These are phyloP conservation scores for Sciaenops ocellatus DNA, from an alignment of 2,797 vertebrate genomes.

Conservation along the genomic window DNA sequence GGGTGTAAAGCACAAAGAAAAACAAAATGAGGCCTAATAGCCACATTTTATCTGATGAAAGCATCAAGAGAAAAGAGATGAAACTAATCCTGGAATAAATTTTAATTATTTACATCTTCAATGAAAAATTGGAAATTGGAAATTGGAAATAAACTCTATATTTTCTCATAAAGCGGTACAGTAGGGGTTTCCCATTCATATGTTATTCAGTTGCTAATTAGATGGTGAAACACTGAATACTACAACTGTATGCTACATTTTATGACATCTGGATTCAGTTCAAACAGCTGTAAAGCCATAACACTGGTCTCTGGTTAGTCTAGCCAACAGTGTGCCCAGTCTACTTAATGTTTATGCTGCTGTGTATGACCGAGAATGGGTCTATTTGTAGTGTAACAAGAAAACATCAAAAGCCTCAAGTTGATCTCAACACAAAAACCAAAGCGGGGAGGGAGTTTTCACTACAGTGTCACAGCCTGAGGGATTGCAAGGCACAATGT, in stretches of 20 bases:
- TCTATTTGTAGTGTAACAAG: slow-evolving; percentile 54
- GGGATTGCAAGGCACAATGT: slow-evolving; percentile 65
- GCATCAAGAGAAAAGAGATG: slow-evolving; percentile 3
- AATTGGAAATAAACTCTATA: background rate
- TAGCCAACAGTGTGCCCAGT: slow-evolving; percentile 32
- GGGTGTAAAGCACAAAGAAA: slow-evolving; percentile 50
- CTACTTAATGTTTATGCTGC: slow-evolving; percentile 37
- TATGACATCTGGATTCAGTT: slow-evolving; percentile 27
- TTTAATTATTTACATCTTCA: background rate
- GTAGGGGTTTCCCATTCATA: background rate
- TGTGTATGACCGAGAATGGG: slow-evolving; percentile 32
- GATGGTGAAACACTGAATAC: background rate
- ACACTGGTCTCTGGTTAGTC: slow-evolving; percentile 38
- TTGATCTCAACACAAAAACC: slow-evolving; percentile 68
- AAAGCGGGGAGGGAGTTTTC: slow-evolving; percentile 75
- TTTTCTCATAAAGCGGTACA: background rate
- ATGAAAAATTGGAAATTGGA: background rate
- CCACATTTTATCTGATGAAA: slow-evolving; percentile 25
- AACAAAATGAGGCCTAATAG: slow-evolving; percentile 46
- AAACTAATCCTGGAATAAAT: slow-evolving; percentile 5
- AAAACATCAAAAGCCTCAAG: slow-evolving; percentile 78
- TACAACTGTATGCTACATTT: background rate
- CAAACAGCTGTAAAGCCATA: slow-evolving; percentile 31
- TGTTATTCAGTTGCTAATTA: background rate
- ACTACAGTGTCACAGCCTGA: slow-evolving; percentile 72